Conservation (phyloP, 2,797 vertebrate species). For the Sus cebifrons region DNA sequence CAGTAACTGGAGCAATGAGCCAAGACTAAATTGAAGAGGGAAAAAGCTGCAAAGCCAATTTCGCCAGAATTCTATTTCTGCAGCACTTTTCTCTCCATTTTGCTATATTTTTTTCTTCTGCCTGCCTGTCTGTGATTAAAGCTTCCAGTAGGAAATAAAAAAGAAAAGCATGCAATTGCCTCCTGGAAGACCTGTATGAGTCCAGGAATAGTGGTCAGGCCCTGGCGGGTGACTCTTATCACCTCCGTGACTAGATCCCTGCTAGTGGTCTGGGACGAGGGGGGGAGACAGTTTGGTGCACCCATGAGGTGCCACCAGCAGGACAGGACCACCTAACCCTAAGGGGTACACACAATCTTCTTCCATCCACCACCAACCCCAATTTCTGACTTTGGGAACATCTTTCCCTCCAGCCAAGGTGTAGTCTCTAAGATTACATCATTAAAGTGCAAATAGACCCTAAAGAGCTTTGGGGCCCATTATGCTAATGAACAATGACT, state of each 20-base stretch:
- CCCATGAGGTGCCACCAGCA: neutral
- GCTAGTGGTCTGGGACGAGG: neutral
- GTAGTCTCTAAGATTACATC: neutral
- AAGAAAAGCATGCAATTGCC: neutral
- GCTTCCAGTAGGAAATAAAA: neutral
- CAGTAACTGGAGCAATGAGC: neutral
- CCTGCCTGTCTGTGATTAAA: neutral
- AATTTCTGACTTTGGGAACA: neutral
- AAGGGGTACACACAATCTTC: accelerated
- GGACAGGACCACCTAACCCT: neutral
- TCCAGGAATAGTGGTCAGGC: neutral
- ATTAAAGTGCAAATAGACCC: constrained; percentile 54
- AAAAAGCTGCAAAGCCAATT: neutral
- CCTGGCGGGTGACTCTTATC: neutral
- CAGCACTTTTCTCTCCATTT: neutral
- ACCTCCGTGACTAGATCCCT: neutral
- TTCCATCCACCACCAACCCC: neutral
- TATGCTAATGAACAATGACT: neutral
- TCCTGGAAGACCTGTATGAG: neutral
- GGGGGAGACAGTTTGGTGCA: neutral
- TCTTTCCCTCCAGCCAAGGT: neutral
- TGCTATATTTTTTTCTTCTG: neutral
- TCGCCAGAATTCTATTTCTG: neutral
- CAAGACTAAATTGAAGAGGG: neutral
- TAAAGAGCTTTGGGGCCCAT: neutral